Evolutionary conservation across 2,797 vertebrate genomes (phyloP).

Genomic region (Etheostoma perlongum): DNA sequence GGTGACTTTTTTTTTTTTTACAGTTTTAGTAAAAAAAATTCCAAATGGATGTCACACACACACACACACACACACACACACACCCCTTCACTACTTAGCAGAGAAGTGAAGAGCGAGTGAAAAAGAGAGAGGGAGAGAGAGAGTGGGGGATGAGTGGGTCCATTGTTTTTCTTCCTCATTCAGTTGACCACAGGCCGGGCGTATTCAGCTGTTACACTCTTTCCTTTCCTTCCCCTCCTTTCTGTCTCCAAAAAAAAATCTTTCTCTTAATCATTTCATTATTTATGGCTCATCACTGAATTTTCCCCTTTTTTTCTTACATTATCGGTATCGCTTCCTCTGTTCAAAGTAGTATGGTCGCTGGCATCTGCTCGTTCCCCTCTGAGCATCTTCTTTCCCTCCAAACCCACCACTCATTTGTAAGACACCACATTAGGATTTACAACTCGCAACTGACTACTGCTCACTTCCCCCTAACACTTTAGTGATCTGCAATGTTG

Average conservation of each 20-base stretch:
- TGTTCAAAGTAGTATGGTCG: slow-evolving; percentile 45
- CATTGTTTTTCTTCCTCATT: slow-evolving; percentile 86
- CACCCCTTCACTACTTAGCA: slow-evolving; percentile 19
- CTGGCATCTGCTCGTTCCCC: slow-evolving; percentile 47
- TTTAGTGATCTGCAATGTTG: slow-evolving; percentile 27
- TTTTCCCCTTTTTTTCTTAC: slow-evolving; percentile 10
- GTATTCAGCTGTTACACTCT: slow-evolving; percentile 82
- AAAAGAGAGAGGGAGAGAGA: slow-evolving; percentile 35
- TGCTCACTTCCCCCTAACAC: slow-evolving; percentile 33
- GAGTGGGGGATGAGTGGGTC: slow-evolving; percentile 81
- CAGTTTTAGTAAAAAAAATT: slow-evolving; percentile 11
- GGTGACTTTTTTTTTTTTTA: slow-evolving; percentile 2
- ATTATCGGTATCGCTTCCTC: slow-evolving; percentile 60
- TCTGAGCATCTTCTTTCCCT: slow-evolving; percentile 42
- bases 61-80: not conserved
- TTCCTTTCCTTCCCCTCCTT: slow-evolving; percentile 48
- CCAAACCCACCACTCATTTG: slow-evolving; percentile 27
- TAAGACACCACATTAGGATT: slow-evolving; percentile 53
- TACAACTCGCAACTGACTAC: slow-evolving; percentile 43
- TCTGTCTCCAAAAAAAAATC: slow-evolving; percentile 25
- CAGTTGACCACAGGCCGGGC: slow-evolving; percentile 77
- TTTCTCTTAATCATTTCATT: slow-evolving; percentile 36
- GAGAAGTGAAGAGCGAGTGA: slow-evolving; percentile 47
- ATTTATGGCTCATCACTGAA: slow-evolving; percentile 44
- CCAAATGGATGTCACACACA: not conserved